These are phyloP conservation scores for Rhabdophis nuchalis DNA, from an alignment of 2,797 vertebrate species.

Conservation along the genomic window DNA sequence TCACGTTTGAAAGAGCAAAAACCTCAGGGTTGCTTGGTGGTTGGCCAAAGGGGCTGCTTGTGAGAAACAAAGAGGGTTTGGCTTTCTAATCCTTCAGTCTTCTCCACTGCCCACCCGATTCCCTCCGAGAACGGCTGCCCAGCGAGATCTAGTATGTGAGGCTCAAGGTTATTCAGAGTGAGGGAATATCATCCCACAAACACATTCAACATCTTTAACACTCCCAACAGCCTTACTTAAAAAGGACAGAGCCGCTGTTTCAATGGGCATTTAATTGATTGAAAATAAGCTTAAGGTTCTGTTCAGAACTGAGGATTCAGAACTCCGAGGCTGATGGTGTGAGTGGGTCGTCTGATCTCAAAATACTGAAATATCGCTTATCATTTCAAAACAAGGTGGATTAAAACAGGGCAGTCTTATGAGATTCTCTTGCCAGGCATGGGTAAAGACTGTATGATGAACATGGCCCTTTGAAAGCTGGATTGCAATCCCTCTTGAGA, in stretches of 20 bases:
- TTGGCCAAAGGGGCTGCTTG: background rate
- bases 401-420: background rate
- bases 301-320: background rate
- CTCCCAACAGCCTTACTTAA: background rate
- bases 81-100: background rate
- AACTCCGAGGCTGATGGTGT: background rate
- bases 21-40: background rate
- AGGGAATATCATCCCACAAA: background rate
- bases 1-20: background rate
- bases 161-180: background rate
- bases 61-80: background rate
- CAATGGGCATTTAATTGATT: background rate
- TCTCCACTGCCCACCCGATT: background rate
- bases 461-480: too few relatives aligned
- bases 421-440: background rate
- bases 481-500: background rate
- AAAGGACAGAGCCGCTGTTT: background rate
- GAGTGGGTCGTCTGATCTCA: background rate
- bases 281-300: background rate
- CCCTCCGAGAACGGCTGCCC: background rate
- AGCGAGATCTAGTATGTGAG: background rate
- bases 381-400: background rate
- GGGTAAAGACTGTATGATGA: background rate
- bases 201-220: background rate
- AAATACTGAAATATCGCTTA: background rate